A percentile compares a stretch with the other conserved stretches of the same genome.
Conservation (phyloP, 2,113 vertebrate species). For the Apus apus region DNA sequence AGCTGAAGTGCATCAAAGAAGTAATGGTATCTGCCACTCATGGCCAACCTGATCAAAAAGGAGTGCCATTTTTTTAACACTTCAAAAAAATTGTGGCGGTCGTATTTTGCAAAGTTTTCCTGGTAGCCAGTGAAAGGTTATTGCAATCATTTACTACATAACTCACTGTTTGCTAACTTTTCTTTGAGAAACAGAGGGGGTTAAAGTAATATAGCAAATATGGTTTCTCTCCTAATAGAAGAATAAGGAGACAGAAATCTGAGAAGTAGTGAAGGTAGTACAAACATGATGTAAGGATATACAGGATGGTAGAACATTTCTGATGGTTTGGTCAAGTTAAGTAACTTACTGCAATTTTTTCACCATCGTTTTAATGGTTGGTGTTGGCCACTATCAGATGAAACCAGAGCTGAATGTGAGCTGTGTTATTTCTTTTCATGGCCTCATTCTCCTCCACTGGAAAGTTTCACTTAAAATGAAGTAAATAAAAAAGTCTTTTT, state of each 20-base stretch:
- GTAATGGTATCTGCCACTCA: accelerated
- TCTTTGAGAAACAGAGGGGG: background rate
- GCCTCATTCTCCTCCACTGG: background rate
- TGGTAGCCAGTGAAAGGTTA: background rate
- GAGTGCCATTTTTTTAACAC: background rate
- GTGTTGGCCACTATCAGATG: background rate
- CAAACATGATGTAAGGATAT: background rate
- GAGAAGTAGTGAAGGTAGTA: accelerated
- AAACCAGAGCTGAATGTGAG: background rate
- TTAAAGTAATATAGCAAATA: background rate
- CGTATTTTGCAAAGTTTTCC: background rate
- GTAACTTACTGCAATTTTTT: background rate
- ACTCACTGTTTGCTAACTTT: background rate
- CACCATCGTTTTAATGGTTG: accelerated
- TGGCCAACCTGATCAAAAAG: background rate
- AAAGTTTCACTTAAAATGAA: background rate
- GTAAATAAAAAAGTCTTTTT: background rate
- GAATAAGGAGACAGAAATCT: background rate
- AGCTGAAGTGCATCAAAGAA: background rate
- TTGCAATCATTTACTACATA: background rate
- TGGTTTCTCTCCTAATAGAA: background rate
- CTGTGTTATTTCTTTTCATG: background rate
- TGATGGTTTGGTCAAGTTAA: background rate
- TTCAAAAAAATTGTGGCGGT: too few species aligned
- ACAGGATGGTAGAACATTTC: background rate